Conservation (phyloP, 1,140 invertebrate species). For the Araneus ventricosus region DNA sequence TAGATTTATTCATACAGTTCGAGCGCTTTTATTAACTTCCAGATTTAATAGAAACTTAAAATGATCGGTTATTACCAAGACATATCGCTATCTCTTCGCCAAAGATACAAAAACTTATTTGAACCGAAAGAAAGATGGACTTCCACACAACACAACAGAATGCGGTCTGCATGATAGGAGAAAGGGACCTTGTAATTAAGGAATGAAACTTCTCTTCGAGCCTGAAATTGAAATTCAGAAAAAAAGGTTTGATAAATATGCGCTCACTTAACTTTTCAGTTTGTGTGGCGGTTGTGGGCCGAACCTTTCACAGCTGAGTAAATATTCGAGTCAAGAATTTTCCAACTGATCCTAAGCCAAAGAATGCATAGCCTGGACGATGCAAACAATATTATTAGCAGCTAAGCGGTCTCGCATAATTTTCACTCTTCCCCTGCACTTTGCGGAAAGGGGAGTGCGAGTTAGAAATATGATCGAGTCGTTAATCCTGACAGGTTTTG, state of each 20-base stretch:
- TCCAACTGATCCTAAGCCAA: not conserved
- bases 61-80: too few species aligned
- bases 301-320: not conserved
- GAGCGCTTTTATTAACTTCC: too few species aligned
- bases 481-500: conserved; percentile 67
- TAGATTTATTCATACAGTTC: too few species aligned
- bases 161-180: not conserved
- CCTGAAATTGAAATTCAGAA: not conserved
- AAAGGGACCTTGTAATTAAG: not conserved
- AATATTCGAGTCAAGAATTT: not conserved
- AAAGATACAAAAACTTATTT: too few species aligned
- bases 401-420: conserved; percentile 36
- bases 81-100: too few species aligned
- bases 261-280: conserved; percentile 11
- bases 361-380: not conserved
- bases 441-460: conserved; percentile 17
- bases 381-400: conserved; percentile 52
- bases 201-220: not conserved
- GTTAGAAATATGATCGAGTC: conserved; percentile 64
- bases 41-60: too few species aligned
- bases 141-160: too few species aligned
- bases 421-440: conserved; percentile 17
- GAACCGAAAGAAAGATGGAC: too few species aligned
- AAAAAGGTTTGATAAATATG: not conserved
- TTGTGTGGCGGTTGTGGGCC: not conserved